These are phyloP conservation scores for Portevinia maculata DNA, from an alignment of 2,888 invertebrate genomes.

Conservation along the genomic window DNA sequence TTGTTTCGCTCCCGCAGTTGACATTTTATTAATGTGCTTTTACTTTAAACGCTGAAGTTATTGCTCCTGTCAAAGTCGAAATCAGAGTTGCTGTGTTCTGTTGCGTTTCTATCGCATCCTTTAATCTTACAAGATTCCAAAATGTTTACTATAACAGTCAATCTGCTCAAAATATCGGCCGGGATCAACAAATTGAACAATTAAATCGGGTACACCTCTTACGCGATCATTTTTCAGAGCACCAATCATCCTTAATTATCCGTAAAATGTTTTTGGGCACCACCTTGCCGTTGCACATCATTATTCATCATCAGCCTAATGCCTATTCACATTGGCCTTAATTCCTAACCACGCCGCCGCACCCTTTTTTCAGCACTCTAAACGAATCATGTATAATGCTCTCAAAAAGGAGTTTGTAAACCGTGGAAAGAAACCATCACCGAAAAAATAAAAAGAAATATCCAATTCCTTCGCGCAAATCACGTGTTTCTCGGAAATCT, in stretches of 20 bases:
- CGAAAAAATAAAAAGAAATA: conserved; percentile 51
- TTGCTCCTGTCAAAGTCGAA: no score
- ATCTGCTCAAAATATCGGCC: no score
- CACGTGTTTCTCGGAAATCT: conserved; percentile 70
- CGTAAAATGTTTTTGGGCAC: conserved; percentile 18
- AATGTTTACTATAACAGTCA: no score
- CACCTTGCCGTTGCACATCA: conserved; percentile 21
- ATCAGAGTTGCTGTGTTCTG: no score
- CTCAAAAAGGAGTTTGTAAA: conserved; percentile 14
- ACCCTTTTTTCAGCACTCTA: conserved; percentile 13
- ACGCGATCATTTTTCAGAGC: conserved; percentile 8
- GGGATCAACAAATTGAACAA: conserved; percentile 37
- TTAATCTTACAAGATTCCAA: no score
- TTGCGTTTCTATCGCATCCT: no score
- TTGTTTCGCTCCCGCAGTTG: no score
- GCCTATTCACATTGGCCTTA: conserved; percentile 22
- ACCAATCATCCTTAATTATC: conserved; percentile 9
- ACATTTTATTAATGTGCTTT: no score
- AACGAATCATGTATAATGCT: background rate
- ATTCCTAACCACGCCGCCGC: conserved; percentile 14
- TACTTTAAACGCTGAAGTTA: no score
- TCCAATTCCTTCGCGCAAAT: conserved; percentile 57
- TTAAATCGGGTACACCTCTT: conserved; percentile 24
- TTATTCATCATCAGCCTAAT: conserved; percentile 51
- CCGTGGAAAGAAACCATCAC: conserved; percentile 61